Conservation (phyloP, 2,888 invertebrate species). For the Apeira syringaria region DNA sequence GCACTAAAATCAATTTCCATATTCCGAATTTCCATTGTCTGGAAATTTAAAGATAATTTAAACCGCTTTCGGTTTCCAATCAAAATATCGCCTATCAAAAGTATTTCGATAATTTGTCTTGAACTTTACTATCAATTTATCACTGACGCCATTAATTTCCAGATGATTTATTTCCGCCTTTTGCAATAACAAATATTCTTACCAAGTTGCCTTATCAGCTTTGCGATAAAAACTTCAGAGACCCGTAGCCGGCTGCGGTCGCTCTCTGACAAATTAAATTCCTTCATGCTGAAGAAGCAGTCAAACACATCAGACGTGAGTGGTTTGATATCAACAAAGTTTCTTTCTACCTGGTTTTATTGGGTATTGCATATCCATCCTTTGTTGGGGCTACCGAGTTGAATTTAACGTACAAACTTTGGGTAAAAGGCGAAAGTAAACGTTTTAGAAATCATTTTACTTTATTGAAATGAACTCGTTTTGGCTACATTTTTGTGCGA, state of each 20-base stretch:
- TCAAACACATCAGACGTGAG: constrained; percentile 31
- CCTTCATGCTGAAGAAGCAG: constrained; percentile 41
- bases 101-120: too few relatives aligned
- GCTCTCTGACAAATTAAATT: constrained; percentile 54
- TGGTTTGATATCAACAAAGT: constrained; percentile 17
- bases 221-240: constrained; percentile 48
- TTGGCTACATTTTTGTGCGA: too few relatives aligned
- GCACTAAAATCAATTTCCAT: too few relatives aligned
- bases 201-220: constrained; percentile 42
- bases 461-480: too few relatives aligned
- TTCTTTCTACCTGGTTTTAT: constrained; percentile 17
- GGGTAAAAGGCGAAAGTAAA: neutral
- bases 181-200: constrained; percentile 31
- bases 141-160: constrained; percentile 5
- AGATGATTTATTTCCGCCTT: constrained; percentile 21
- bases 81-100: too few relatives aligned
- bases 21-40: too few relatives aligned
- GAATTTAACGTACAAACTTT: constrained; percentile 1
- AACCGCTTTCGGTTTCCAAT: too few relatives aligned
- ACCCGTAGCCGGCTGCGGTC: constrained; percentile 34
- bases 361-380: constrained; percentile 16
- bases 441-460: neutral
- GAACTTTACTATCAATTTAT: too few relatives aligned
- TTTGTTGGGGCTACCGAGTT: constrained; percentile 8
- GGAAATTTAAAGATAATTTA: too few relatives aligned